Conservation (phyloP, 2,113 vertebrate genomes). For the Hiodon tergisus region DNA sequence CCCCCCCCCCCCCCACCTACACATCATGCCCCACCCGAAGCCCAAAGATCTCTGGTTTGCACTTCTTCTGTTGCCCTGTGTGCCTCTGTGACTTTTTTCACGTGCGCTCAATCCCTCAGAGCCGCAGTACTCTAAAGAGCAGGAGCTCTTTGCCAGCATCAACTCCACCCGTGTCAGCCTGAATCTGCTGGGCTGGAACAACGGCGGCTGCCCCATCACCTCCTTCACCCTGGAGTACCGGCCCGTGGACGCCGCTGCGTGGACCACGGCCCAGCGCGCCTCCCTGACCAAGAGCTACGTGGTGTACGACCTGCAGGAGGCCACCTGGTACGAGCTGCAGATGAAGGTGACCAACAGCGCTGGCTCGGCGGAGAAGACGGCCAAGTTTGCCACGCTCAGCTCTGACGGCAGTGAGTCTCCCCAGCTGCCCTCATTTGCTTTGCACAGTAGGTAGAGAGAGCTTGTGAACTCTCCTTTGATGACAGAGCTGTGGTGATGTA, state of each 20-base stretch:
- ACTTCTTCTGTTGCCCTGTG: neutral
- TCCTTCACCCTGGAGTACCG: slow-evolving; percentile 80
- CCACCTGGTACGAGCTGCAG: slow-evolving; percentile 81
- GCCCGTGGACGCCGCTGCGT: slow-evolving; percentile 69
- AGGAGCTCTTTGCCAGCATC: slow-evolving; percentile 78
- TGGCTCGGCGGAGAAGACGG: slow-evolving; percentile 77
- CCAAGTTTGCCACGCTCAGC: slow-evolving; percentile 78
- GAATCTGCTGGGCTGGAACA: slow-evolving; percentile 81
- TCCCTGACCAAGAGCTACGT: slow-evolving; percentile 80
- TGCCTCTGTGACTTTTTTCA: neutral
- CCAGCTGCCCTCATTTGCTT: neutral
- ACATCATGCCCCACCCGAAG: neutral
- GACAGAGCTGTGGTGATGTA: neutral
- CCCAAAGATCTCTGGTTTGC: neutral
- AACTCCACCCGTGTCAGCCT: slow-evolving; percentile 74
- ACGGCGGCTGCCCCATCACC: slow-evolving; percentile 80
- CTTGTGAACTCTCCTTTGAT: neutral
- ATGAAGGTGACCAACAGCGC: slow-evolving; percentile 84
- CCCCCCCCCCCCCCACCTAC: neutral
- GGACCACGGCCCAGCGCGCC: slow-evolving; percentile 76
- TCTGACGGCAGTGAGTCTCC: slow-evolving; percentile 77
- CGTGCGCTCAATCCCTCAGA: slow-evolving; percentile 48
- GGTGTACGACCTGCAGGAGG: slow-evolving; percentile 77
- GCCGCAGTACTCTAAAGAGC: slow-evolving; percentile 84
- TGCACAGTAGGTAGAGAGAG: neutral